phyloP scores from a whole-genome alignment of 2,797 vertebrate genomes.

The Kryptolebias ocellatus region DNA sequence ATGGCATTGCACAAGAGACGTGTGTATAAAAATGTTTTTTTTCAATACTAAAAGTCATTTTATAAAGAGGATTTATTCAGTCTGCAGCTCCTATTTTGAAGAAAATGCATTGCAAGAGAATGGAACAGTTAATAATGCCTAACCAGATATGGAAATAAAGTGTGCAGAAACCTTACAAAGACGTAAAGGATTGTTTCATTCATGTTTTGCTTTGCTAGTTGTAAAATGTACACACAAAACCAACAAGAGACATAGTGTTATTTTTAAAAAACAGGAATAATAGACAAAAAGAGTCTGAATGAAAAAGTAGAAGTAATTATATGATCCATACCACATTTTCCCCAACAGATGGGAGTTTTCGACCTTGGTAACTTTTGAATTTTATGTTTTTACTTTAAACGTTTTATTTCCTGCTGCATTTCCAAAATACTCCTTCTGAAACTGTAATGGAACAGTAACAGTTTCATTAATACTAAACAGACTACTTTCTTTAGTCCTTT shows the following conservation, averaged over 20 bases:
- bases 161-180: neutral
- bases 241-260: neutral
- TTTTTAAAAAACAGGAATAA: too few relatives aligned
- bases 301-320: too few relatives aligned
- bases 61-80: neutral
- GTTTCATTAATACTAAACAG: too few relatives aligned
- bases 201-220: neutral
- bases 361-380: too few relatives aligned
- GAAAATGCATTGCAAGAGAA: constrained; percentile 13
- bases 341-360: too few relatives aligned
- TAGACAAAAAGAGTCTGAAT: too few relatives aligned
- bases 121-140: constrained; percentile 8
- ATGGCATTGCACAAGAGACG: neutral
- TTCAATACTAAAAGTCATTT: neutral
- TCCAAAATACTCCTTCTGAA: too few relatives aligned
- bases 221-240: neutral
- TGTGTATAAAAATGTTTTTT: neutral
- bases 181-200: neutral
- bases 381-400: too few relatives aligned
- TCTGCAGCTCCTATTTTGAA: constrained; percentile 6
- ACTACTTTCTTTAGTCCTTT: too few relatives aligned
- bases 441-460: too few relatives aligned
- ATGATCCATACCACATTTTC: too few relatives aligned
- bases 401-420: too few relatives aligned
- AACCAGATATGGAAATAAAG: neutral